Evolutionary conservation across 2,888 invertebrate species (phyloP), one percentile per base, ranked within the genome.

Genomic region (Miltochrista miniata): DNA sequence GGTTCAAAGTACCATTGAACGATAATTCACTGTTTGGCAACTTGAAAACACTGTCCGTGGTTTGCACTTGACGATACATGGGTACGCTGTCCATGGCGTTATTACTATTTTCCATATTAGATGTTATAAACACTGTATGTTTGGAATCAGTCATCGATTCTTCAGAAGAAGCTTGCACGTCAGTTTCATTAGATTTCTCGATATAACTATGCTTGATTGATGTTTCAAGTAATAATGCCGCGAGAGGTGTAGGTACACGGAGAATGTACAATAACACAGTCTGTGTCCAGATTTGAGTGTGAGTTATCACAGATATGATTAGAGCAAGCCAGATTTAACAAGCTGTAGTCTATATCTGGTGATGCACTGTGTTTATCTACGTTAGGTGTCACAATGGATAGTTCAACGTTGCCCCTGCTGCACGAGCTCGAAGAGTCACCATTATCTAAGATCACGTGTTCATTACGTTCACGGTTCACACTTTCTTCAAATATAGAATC

Each of bases 101-200:
- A 59, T 89, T 92, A 56, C 92, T 92, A 54, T 92, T 92, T 68
- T 92, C 92, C 92, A 92, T 92, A 41, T 88, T 91, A 55, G 90
- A 86, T 64, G 89, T 85, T 79, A 90, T 84, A 41, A 91, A 89
- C 43, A 89, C 76, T 15, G 88, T 82, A 41, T 81, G 81, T 54
- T 85, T 87, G 54, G 79, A 75, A 48, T 68, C 62, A 53, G 77
- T 79, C 7, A 74, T 74, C 67, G 83, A 87, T 0, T 83, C 90
- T 59, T 90, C 90, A 0, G 86, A 88, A 4, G 85, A 84, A 10
- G 79, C 67, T 2, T 81, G 85, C 30, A 78, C 71, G 58, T 86
- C 87, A 5, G 76, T 71, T 34, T 73, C 75, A 53, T 85, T 70
- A 3, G 84, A 88, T 58, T 87, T 89, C 4, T 90, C 87, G 54